These are phyloP conservation scores for Synergus gifuensis DNA, from an alignment of 2,888 invertebrate genomes.

Conservation along the genomic window DNA sequence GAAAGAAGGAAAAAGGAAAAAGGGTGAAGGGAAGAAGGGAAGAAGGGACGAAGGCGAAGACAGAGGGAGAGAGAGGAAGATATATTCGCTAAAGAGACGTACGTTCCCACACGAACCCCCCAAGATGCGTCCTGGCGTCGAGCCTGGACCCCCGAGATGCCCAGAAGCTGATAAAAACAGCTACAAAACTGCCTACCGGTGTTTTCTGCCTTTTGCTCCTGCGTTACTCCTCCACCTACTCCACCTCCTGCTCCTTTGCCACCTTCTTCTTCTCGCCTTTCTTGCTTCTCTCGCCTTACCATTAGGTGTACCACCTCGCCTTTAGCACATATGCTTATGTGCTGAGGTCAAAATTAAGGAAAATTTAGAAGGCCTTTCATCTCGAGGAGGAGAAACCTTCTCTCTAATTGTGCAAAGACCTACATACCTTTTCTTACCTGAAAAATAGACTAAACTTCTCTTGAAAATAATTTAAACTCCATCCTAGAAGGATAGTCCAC, in stretches of 20 bases:
- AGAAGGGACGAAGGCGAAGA: constrained; percentile 48
- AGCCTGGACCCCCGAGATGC: constrained; percentile 73
- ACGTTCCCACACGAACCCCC: constrained; percentile 77
- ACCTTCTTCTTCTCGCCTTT: constrained; percentile 49
- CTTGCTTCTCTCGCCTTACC: constrained; percentile 46
- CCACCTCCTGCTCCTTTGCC: constrained; percentile 48
- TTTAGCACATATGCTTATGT: not conserved
- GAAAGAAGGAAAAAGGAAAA: constrained; percentile 44
- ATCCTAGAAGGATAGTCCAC: too few species aligned
- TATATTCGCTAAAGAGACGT: constrained; percentile 74
- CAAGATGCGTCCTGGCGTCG: constrained; percentile 76
- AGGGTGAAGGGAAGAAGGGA: constrained; percentile 45
- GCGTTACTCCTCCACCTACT: constrained; percentile 61
- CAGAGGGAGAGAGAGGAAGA: constrained; percentile 52
- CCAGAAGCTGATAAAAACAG: constrained; percentile 78
- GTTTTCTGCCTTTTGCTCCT: constrained; percentile 72
- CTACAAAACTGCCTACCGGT: constrained; percentile 77
- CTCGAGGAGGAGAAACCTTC: not conserved
- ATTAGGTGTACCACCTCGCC: constrained; percentile 22
- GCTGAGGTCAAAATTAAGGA: constrained; percentile 7
- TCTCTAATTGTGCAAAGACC: not conserved
- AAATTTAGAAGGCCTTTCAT: not conserved
- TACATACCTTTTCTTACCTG: too few species aligned
- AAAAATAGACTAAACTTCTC: too few species aligned
- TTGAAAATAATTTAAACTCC: too few species aligned